These are phyloP conservation scores for Lithophane leautieri DNA, from an alignment of 2,888 invertebrate species.

Conservation along the genomic window DNA sequence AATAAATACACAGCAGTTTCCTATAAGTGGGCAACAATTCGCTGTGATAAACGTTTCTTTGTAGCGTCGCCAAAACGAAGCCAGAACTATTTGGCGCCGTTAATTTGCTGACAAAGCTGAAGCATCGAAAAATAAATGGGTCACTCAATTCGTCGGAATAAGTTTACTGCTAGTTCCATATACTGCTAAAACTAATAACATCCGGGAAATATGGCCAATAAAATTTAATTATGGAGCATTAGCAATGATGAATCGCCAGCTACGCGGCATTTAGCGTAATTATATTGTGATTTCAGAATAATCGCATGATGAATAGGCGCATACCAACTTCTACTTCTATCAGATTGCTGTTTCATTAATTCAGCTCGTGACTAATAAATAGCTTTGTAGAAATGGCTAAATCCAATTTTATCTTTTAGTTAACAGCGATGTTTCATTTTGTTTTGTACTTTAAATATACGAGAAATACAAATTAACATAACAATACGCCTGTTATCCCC, in stretches of 20 bases:
- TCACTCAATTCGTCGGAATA: slow-evolving; percentile 50
- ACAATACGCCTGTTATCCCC: background rate
- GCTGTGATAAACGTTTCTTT: slow-evolving; percentile 48
- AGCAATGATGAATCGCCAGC: slow-evolving; percentile 81
- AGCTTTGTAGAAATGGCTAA: slow-evolving; percentile 71
- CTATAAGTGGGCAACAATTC: slow-evolving; percentile 57
- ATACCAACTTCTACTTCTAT: slow-evolving; percentile 77
- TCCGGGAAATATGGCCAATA: slow-evolving; percentile 77
- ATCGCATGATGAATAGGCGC: slow-evolving; percentile 83
- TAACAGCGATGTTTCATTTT: slow-evolving; percentile 19
- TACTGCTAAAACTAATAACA: slow-evolving; percentile 67
- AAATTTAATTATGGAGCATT: slow-evolving; percentile 85
- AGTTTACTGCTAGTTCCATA: slow-evolving; percentile 42
- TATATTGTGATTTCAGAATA: slow-evolving; percentile 86
- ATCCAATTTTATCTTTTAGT: slow-evolving; percentile 64
- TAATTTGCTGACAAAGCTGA: slow-evolving; percentile 57
- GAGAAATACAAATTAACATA: background rate
- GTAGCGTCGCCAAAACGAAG: slow-evolving; percentile 52
- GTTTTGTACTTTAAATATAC: slow-evolving; percentile 16
- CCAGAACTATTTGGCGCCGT: slow-evolving; percentile 62
- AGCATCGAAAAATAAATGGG: slow-evolving; percentile 55
- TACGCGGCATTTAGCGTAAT: slow-evolving; percentile 81
- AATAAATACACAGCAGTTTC: slow-evolving; percentile 60
- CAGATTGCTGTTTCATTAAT: slow-evolving; percentile 76
- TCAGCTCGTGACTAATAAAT: slow-evolving; percentile 71